Percentiles rank a stretch among this genome's conserved stretches.
Conservation (phyloP, 2,888 invertebrate species). For the Spialia ferax region DNA sequence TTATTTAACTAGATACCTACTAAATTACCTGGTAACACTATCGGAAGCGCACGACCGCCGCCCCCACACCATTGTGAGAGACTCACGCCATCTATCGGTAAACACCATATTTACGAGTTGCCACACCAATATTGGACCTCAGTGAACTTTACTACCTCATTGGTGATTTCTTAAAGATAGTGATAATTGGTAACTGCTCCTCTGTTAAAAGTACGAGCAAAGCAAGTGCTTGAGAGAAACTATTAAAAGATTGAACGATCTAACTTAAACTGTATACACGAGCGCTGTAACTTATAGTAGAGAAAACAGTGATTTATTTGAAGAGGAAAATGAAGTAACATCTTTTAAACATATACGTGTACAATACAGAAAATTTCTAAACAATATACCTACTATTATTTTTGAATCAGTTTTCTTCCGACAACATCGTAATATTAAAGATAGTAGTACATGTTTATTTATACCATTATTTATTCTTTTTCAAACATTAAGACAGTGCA, state of each 20-base stretch:
- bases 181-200: constrained; percentile 37
- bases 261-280: constrained; percentile 32
- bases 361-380: neutral
- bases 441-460: no score
- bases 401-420: no score
- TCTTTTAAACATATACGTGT: neutral
- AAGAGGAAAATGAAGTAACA: constrained; percentile 3
- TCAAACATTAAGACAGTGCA: no score
- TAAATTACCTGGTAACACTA: constrained; percentile 34
- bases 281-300: constrained; percentile 16
- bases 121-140: constrained; percentile 50
- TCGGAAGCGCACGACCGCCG: constrained; percentile 51
- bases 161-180: constrained; percentile 68
- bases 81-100: constrained; percentile 61
- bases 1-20: constrained; percentile 4
- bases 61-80: constrained; percentile 70
- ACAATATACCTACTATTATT: no score
- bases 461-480: no score
- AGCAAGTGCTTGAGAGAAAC: constrained; percentile 29
- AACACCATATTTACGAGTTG: constrained; percentile 56
- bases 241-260: constrained; percentile 32
- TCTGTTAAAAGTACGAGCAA: constrained; percentile 30
- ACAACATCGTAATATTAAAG: no score
- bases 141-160: constrained; percentile 53
- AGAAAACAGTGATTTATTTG: constrained; percentile 9